phyloP scores from a whole-genome alignment of 2,888 invertebrate genomes.

The Apamea anceps region DNA sequence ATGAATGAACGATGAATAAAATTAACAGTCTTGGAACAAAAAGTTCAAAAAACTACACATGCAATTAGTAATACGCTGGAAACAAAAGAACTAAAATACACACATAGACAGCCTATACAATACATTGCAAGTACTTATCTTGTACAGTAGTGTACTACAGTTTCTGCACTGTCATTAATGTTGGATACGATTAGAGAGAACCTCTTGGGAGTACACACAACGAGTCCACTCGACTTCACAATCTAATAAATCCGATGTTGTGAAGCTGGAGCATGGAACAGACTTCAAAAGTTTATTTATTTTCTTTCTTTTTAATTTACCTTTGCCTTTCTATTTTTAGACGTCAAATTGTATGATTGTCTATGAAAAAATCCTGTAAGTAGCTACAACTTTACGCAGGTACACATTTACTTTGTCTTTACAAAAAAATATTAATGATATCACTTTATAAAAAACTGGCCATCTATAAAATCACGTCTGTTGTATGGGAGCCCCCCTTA shows the following conservation, averaged over 20 bases:
- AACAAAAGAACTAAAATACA: constrained; percentile 5
- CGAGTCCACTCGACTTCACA: constrained; percentile 8
- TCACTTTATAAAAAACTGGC: background rate
- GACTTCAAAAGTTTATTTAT: constrained; percentile 23
- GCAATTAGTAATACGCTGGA: background rate
- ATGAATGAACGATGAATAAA: background rate
- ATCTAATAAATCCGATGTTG: constrained; percentile 14
- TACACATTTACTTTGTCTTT: too few relatives aligned
- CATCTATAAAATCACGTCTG: too few relatives aligned
- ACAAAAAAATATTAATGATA: background rate
- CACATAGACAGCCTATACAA: background rate
- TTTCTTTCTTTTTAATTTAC: constrained; percentile 11
- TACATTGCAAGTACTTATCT: background rate
- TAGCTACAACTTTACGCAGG: background rate
- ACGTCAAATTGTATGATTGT: background rate
- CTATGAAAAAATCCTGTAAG: background rate
- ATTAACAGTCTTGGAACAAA: too few relatives aligned
- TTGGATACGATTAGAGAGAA: constrained; percentile 35
- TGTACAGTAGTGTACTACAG: background rate
- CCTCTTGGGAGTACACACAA: constrained; percentile 2
- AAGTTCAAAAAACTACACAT: background rate
- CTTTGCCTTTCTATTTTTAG: constrained; percentile 4
- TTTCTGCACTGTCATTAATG: constrained; percentile 51
- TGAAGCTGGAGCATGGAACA: background rate
- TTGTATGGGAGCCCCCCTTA: too few relatives aligned